phyloP scores from a whole-genome alignment of 64 coral and sea anemone genomes.

The Dendronephthya gigantea region DNA sequence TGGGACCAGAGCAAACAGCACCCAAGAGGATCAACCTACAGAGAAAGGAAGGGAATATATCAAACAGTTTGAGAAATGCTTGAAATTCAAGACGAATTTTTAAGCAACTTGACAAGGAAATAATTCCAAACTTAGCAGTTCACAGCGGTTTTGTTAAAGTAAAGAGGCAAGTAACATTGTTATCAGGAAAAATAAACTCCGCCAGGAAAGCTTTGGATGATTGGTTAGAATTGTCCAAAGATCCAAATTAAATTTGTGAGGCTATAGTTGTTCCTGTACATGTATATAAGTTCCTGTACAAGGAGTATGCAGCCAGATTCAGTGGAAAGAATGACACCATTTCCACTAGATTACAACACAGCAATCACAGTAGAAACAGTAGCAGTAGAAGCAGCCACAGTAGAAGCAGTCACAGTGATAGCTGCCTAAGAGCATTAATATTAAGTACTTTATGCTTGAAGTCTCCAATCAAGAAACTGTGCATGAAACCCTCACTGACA shows the following conservation, averaged over 20 bases:
- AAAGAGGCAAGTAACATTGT: slow-evolving; percentile 33
- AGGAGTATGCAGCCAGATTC: neutral
- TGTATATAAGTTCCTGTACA: slow-evolving; percentile 1
- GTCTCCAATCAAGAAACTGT: slow-evolving; percentile 17
- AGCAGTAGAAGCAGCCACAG: neutral
- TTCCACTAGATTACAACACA: slow-evolving; percentile 6
- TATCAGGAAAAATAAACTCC: slow-evolving; percentile 20
- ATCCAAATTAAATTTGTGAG: slow-evolving; percentile 19
- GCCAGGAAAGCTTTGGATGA: slow-evolving; percentile 13
- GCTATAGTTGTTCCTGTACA: too few relatives aligned
- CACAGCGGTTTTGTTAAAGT: slow-evolving; percentile 25
- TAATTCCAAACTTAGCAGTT: neutral
- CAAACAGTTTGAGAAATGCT: slow-evolving; percentile 7
- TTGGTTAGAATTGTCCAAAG: slow-evolving; percentile 18
- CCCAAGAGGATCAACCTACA: slow-evolving; percentile 23
- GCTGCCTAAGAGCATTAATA: slow-evolving; percentile 24
- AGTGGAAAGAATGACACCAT: neutral
- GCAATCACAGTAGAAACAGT: neutral
- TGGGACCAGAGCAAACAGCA: neutral
- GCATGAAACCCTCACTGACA: slow-evolving; percentile 13
- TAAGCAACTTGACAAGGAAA: slow-evolving; percentile 19
- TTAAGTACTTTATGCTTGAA: slow-evolving; percentile 14
- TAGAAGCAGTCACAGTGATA: neutral
- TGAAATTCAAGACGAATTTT: slow-evolving; percentile 18
- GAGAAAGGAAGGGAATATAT: slow-evolving; percentile 30